Percentiles rank a stretch among this genome's conserved stretches.
Evolutionary conservation across 64 coral and sea anemone species (phyloP).

Genomic region (Porites lutea): DNA sequence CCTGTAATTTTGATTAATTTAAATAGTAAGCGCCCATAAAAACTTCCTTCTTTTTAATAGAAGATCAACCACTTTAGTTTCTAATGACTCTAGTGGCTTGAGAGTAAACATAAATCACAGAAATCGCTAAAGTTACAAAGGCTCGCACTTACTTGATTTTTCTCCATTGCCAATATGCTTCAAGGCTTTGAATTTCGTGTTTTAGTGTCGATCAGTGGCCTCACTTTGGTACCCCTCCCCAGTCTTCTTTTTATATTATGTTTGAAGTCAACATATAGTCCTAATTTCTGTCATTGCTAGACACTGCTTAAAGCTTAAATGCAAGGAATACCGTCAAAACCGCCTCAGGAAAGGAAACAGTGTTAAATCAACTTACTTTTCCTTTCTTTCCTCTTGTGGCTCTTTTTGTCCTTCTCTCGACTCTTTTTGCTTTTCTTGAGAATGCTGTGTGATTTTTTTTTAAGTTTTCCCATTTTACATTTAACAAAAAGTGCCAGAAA

Average conservation of each 20-base stretch:
- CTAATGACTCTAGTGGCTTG: no score
- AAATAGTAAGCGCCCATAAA: background rate
- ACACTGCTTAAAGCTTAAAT: no score
- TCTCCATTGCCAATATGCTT: conserved; percentile 16
- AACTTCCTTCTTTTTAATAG: conserved; percentile 20
- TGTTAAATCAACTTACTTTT: no score
- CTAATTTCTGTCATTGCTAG: background rate
- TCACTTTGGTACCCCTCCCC: conserved; percentile 18
- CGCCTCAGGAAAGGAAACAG: no score
- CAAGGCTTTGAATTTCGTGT: conserved; percentile 5
- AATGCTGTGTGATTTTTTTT: no score
- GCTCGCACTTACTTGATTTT: conserved; percentile 52
- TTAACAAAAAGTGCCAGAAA: no score
- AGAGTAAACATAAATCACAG: conserved; percentile 45
- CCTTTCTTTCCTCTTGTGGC: no score
- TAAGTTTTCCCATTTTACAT: no score
- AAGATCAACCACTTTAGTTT: no score
- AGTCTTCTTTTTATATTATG: conserved; percentile 8
- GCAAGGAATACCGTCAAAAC: no score
- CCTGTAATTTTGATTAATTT: conserved; percentile 57
- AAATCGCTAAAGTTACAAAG: conserved; percentile 46
- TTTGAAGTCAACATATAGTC: background rate
- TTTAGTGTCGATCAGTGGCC: conserved; percentile 29
- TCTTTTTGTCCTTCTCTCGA: no score
- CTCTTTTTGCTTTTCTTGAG: no score